A percentile compares a stretch with the other conserved stretches of the same genome.
Conservation (phyloP, 2,888 invertebrate species). For the Megamerina dolium region DNA sequence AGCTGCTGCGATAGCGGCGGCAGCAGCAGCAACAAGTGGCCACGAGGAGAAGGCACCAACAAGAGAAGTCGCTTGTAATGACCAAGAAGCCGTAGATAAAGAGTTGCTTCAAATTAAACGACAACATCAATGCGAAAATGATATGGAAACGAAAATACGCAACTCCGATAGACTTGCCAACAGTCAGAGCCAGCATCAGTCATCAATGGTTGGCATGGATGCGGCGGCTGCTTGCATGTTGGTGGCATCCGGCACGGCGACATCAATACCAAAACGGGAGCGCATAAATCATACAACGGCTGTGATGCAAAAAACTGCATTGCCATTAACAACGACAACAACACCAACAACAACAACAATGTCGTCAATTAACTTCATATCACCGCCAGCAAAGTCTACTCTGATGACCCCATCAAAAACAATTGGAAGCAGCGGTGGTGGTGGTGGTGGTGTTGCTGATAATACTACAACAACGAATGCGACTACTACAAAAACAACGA, state of each 20-base stretch:
- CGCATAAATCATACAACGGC: slow-evolving; percentile 38
- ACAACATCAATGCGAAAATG: slow-evolving; percentile 41
- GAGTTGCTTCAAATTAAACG: slow-evolving; percentile 34
- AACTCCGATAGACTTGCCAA: slow-evolving; percentile 10
- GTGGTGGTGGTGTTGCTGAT: slow-evolving; percentile 7
- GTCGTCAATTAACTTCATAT: slow-evolving; percentile 15
- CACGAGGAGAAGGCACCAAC: no score
- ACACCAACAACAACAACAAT: slow-evolving; percentile 13
- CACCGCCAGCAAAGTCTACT: slow-evolving; percentile 15
- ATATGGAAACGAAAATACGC: slow-evolving; percentile 31
- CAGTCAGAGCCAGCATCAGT: slow-evolving; percentile 7
- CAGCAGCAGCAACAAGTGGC: slow-evolving; percentile 18
- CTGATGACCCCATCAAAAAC: slow-evolving; percentile 23
- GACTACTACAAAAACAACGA: slow-evolving; percentile 13
- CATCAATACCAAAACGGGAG: slow-evolving; percentile 41
- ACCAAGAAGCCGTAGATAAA: no score
- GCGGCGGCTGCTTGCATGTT: slow-evolving; percentile 13
- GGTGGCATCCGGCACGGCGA: slow-evolving; percentile 24
- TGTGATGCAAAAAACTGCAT: slow-evolving; percentile 31
- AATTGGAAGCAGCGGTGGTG: slow-evolving; percentile 10
- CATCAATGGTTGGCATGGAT: neutral
- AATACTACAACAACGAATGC: slow-evolving; percentile 16
- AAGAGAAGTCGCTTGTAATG: no score
- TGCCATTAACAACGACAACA: slow-evolving; percentile 15
- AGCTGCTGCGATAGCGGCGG: slow-evolving; percentile 6